These are phyloP conservation scores for Hoplostethus mediterraneus DNA, from an alignment of 2,797 vertebrate genomes.

Conservation along the genomic window DNA sequence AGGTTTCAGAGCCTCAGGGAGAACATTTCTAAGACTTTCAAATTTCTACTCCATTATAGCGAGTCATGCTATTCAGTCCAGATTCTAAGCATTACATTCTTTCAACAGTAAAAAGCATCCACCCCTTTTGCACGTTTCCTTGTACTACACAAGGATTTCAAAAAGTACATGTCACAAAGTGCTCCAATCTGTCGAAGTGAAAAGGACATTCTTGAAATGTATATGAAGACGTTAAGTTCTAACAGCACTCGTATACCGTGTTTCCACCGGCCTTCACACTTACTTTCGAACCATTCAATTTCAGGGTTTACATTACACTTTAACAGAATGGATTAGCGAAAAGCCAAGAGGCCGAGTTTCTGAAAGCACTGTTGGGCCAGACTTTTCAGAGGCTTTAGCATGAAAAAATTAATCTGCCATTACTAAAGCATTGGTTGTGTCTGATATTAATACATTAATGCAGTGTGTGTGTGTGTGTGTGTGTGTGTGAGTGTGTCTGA, in stretches of 20 bases:
- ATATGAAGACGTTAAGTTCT: neutral
- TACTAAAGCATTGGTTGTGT: constrained; percentile 17
- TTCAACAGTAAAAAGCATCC: constrained; percentile 1
- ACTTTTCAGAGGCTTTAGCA: constrained; percentile 22
- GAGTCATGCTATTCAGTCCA: constrained; percentile 35
- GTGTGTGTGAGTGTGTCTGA: neutral
- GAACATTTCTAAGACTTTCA: constrained; percentile 50
- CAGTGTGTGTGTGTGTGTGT: neutral
- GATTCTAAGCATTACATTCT: constrained; percentile 12
- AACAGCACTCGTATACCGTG: too few species aligned
- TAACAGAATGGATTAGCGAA: constrained; percentile 20
- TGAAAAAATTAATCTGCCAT: constrained; percentile 44
- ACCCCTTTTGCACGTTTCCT: neutral
- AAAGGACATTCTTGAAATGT: neutral
- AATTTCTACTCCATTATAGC: constrained; percentile 37
- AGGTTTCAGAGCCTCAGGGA: constrained; percentile 56
- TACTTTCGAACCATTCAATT: constrained; percentile 14
- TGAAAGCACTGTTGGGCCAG: neutral
- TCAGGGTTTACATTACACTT: constrained; percentile 23
- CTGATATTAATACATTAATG: constrained; percentile 18
- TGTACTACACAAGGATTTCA: neutral
- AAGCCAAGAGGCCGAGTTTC: constrained; percentile 16
- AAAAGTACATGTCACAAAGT: neutral
- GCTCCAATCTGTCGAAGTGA: neutral
- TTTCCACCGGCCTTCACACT: neutral